Percentiles rank a stretch among this genome's conserved stretches.
Evolutionary conservation across 2,113 vertebrate genomes (phyloP).

Genomic region (Rhombomys opimus): DNA sequence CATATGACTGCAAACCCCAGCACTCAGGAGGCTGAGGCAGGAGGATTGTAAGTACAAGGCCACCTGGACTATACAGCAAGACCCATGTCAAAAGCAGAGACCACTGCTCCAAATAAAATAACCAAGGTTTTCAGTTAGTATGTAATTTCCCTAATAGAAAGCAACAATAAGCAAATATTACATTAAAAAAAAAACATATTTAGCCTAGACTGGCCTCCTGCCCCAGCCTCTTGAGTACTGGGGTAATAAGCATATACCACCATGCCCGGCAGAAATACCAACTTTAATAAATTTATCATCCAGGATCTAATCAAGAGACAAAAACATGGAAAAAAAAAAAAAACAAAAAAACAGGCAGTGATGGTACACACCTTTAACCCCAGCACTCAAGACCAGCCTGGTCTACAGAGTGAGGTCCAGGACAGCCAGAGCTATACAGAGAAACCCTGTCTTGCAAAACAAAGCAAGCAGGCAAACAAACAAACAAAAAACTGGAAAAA

Average conservation of each 20-base stretch:
- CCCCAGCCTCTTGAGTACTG: neutral
- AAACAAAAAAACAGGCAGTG: neutral
- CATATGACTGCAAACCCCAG: neutral
- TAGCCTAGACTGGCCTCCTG: neutral
- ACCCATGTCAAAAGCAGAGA: neutral
- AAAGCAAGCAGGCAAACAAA: neutral
- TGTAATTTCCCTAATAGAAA: slow-evolving; percentile 15
- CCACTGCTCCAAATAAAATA: neutral
- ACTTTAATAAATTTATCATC: slow-evolving; percentile 15
- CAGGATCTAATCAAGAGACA: slow-evolving; percentile 12
- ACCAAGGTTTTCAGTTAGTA: neutral
- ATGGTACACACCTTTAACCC: neutral
- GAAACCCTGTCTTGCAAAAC: neutral
- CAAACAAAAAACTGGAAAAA: neutral
- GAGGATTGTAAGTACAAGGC: neutral
- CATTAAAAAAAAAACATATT: neutral
- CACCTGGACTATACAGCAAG: neutral
- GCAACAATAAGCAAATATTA: neutral
- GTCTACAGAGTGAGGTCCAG: neutral
- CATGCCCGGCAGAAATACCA: neutral
- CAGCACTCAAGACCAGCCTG: neutral
- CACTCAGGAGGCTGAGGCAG: neutral
- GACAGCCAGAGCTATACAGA: neutral
- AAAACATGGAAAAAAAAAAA: neutral
- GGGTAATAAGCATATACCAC: neutral